Evolutionary conservation across 2,888 invertebrate species (phyloP), one percentile per base, ranked within the genome.

Genomic region (Eupsilia transversa): DNA sequence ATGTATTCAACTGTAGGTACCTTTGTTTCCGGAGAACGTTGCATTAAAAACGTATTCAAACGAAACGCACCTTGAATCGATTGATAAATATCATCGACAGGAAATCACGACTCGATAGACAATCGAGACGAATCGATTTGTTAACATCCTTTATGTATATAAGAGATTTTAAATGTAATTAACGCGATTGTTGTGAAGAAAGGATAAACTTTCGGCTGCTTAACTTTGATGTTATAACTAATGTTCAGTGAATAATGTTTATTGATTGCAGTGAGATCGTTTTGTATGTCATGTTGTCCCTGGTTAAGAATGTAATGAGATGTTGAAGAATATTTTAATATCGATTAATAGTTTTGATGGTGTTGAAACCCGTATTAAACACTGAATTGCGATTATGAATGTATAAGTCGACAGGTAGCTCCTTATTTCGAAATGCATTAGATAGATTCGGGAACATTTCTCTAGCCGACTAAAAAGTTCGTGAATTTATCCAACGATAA

Each of bases 51-150:
- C 83, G 75, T 85, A 86, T 83, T 85, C 86, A 89, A 89, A 89
- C 85, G 86, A 84, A 88, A 87, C 86, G 38, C 80, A 86, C 86
- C 86, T 89, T 89, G 88, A 89, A 85, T 86, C 85, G 77, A 85
- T 86, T 87, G 86, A 89, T 84, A 87, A 86, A 84, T 78, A 85
- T 85, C 85, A 84, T 82, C 89, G 87, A 89, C 88, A 91, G 93
- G 92, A 92, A 92, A 91, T 91, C 93, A 93, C 93, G 93, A 91
- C 86, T 88, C 84, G 85, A 88, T 89, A 89, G 90, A 91, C 90
- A 89, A 90, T 90, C 91, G 90, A 88, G 80, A 85, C 91, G 88
- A 93, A 93, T 92, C 87, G 90, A 92, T 92, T 91, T 80, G 78
- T 83, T 82, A 87, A 90, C 88, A 91, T 89, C 89, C 88, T 90